Conservation (phyloP, 2,797 vertebrate genomes). For the Chlorospingus flavigularis region DNA sequence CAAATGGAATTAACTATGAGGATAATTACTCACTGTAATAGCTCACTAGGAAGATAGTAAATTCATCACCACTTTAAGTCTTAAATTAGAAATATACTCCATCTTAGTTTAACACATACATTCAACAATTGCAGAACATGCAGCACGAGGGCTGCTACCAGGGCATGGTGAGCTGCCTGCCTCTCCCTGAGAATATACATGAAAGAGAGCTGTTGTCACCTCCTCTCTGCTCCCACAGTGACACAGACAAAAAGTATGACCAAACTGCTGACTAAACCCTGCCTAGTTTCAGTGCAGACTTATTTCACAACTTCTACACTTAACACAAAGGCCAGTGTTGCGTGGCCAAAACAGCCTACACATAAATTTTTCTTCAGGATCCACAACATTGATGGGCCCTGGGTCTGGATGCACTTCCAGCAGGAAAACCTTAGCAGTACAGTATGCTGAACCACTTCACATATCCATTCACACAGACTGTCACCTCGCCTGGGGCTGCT, state of each 20-base stretch:
- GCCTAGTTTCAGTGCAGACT: not conserved
- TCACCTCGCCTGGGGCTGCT: not conserved
- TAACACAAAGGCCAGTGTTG: not conserved
- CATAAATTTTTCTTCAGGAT: not conserved
- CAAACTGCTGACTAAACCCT: not conserved
- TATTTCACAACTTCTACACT: not conserved
- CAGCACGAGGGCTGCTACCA: not conserved
- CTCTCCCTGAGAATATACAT: not conserved
- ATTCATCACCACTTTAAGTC: not conserved
- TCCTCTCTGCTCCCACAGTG: not conserved
- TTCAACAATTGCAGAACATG: not conserved
- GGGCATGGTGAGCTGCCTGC: not conserved
- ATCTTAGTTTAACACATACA: not conserved
- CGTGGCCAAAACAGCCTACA: not conserved
- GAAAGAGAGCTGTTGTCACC: not conserved
- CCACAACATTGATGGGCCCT: not conserved
- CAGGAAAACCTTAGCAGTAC: not conserved
- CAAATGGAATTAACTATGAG: not conserved
- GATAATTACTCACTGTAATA: not conserved
- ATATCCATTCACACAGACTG: not conserved
- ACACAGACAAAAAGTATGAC: accelerated
- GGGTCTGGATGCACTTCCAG: not conserved
- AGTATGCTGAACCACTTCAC: not conserved
- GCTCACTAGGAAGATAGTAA: not conserved
- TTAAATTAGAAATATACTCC: not conserved